These are phyloP conservation scores for Notolepis coatsorum DNA, from an alignment of 2,797 vertebrate genomes.

Conservation along the genomic window DNA sequence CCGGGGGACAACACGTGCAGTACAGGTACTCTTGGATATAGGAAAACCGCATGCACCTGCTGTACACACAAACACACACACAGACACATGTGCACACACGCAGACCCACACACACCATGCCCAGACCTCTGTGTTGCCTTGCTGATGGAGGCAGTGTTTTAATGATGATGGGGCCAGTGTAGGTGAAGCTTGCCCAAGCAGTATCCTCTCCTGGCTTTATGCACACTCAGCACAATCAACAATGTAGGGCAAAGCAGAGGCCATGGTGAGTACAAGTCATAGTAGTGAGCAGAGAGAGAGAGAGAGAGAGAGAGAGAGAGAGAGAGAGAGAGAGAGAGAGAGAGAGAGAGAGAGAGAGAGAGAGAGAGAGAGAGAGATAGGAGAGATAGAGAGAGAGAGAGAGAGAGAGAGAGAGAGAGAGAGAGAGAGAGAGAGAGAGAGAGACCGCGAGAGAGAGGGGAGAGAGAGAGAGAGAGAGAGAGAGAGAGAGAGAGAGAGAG, in stretches of 20 bases:
- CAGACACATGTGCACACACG: neutral
- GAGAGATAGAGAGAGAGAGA: too few relatives aligned
- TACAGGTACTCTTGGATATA: neutral
- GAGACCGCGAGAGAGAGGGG: too few relatives aligned
- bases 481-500: too few relatives aligned
- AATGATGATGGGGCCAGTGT: conserved; percentile 71
- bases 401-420: too few relatives aligned
- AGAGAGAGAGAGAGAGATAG: neutral
- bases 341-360: neutral
- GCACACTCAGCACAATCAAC: conserved; percentile 72
- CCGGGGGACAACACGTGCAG: conserved; percentile 18
- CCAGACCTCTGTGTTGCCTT: conserved; percentile 34
- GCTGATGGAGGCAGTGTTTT: conserved; percentile 65
- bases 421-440: too few relatives aligned
- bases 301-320: neutral
- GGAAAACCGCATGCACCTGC: neutral
- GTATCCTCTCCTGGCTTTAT: conserved; percentile 56
- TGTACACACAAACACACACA: neutral
- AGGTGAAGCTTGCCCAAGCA: conserved; percentile 66
- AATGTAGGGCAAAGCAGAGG: conserved; percentile 74
- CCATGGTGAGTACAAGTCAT: conserved; percentile 59
- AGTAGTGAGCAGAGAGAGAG: conserved; percentile 40
- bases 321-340: too few relatives aligned
- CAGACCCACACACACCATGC: conserved; percentile 13
- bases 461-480: too few relatives aligned